Conservation (phyloP, 2,888 invertebrate species). For the Brachyopa scutellaris region DNA sequence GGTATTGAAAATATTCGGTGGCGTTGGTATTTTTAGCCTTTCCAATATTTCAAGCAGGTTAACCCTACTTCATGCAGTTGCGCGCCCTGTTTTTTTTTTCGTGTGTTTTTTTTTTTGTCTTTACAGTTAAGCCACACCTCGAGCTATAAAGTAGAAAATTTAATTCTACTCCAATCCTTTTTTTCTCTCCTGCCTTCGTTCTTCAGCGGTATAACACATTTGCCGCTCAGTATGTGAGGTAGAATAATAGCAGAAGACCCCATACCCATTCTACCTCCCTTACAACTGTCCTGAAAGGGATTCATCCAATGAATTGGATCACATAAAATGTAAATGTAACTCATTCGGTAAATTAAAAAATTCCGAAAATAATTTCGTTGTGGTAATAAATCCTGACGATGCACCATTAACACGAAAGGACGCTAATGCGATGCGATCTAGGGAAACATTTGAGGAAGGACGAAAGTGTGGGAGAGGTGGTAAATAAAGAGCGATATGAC, state of each 20-base stretch:
- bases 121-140: slow-evolving; percentile 57
- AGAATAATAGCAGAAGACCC: too few species aligned
- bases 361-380: slow-evolving; percentile 69
- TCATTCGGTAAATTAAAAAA: slow-evolving; percentile 71
- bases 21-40: slow-evolving; percentile 14
- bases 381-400: slow-evolving; percentile 69
- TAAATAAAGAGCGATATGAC: too few species aligned
- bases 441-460: too few species aligned
- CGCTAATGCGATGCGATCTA: slow-evolving; percentile 50
- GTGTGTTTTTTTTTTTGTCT: slow-evolving; percentile 22
- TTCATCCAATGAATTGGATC: slow-evolving; percentile 64
- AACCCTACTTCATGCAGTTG: slow-evolving; percentile 53
- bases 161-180: slow-evolving; percentile 61
- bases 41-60: slow-evolving; percentile 25
- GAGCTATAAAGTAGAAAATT: slow-evolving; percentile 57
- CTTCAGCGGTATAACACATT: slow-evolving; percentile 6
- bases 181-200: slow-evolving; percentile 25
- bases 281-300: background rate
- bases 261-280: too few species aligned
- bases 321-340: slow-evolving; percentile 71
- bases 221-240: slow-evolving; percentile 1
- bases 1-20: slow-evolving; percentile 38
- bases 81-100: slow-evolving; percentile 53
- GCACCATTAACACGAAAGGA: slow-evolving; percentile 67
- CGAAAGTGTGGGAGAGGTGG: too few species aligned